Evolutionary conservation across 1,140 invertebrate genomes (phyloP).

Genomic region (Bombus cullumanus): DNA sequence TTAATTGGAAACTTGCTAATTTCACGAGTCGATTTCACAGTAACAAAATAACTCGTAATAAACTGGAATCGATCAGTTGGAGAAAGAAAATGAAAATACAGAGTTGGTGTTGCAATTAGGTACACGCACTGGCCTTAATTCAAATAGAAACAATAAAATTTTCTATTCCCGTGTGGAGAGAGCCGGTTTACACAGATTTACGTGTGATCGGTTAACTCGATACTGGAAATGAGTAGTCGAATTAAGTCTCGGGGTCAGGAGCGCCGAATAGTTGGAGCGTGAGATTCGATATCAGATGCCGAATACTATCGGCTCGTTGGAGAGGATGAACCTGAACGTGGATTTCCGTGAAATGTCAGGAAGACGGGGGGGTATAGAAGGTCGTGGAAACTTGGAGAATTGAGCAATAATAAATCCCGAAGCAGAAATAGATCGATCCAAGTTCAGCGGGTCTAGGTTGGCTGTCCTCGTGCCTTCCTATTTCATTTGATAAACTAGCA

Average conservation of each 20-base stretch:
- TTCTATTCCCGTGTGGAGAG: background rate
- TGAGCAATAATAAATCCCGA: conserved; percentile 52
- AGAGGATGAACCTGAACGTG: conserved; percentile 38
- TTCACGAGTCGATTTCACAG: background rate
- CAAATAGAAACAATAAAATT: background rate
- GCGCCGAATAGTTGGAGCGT: conserved; percentile 30
- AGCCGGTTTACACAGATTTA: background rate
- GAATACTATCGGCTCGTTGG: conserved; percentile 24
- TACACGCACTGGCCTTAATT: background rate
- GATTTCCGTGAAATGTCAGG: conserved; percentile 54
- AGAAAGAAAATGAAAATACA: background rate
- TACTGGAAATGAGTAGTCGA: background rate
- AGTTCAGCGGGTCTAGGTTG: conserved; percentile 58
- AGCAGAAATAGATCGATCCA: conserved; percentile 49
- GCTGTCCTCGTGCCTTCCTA: background rate
- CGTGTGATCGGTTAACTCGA: background rate
- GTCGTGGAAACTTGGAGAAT: conserved; percentile 45
- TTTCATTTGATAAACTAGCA: background rate
- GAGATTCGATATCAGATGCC: conserved; percentile 35
- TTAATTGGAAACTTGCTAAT: background rate
- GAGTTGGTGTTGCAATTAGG: background rate
- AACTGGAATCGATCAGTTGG: background rate
- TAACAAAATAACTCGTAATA: background rate
- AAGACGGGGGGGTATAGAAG: conserved; percentile 10
- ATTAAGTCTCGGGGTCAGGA: conserved; percentile 1